Base-by-base conservation (phyloP, 2,113 vertebrate genomes). In the Candoia aspera region DNA sequence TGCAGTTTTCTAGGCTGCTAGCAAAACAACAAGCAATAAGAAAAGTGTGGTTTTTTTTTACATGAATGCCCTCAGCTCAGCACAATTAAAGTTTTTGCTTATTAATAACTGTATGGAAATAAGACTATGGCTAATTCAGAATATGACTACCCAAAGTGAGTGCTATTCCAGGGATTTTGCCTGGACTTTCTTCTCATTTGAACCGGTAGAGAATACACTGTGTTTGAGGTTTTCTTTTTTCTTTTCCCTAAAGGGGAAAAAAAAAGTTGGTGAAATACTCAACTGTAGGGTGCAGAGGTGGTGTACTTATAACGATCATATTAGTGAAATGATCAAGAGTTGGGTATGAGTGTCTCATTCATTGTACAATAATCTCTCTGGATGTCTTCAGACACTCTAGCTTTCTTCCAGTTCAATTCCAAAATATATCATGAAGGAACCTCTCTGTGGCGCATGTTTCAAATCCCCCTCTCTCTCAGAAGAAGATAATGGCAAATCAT, bases 1-100 rank as follows among this genome's bases (percentile, higher is more conserved):
- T 68, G 85, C 93, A 94, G 92, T 95, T 97, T 95, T 92, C 86
- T 87, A 54, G 62, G 17, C 93, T 94, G 58, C 5, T 60, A 90
- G 92, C 54, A 90, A 93, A 95, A 91, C 33, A 73, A 0, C 64
- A 55, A 90, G 33, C 15, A 94, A 92, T 91, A 17, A 91, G 62
- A 84, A 62, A 91, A 94, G 90, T 62, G 11, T 49, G 13, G 13
- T 24, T 54, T 46, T 53, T 95, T 1, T 0, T 0, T 88, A 93
- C 90, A 23, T 92, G 94, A 94, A 92, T 93, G 86, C 42, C 6
- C 54, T 93, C 86, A 87, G 3, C 0, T 94, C 59, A 11, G 8
- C 79, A 88, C 42, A 13, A 93, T 68, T 57, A 89, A 93, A 95
- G 12, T 92, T 95, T 90, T 8, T 8, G 55, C 0, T 8, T 21